Evolutionary conservation across 2,113 vertebrate genomes (phyloP), one percentile per base, ranked within the genome.

Genomic region (Thunnus maccoyii): DNA sequence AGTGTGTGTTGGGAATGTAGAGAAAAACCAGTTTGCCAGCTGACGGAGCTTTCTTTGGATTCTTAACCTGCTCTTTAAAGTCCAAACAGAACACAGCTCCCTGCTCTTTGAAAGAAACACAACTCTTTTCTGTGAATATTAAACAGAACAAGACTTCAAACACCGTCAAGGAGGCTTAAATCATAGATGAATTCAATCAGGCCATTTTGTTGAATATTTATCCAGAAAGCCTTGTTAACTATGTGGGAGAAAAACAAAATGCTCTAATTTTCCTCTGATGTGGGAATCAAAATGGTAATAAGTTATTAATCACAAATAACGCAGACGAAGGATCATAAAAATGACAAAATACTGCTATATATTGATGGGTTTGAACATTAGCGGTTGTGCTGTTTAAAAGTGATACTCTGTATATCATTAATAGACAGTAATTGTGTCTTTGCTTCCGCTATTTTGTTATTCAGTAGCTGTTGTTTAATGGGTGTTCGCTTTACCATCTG

Each of bases 111-210:
- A 83, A 78, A 72, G 72, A 65, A 87, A 84, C 69, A 62, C n/a
- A 25, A 36, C 68, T 75, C 56, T 68, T 83, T 84, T 73, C 65
- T 77, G 78, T 90, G 90, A 92, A 93, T 92, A 86, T 92, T 91
- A 90, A 93, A 89, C 71, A 77, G 72, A 89, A 87, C 85, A 72
- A 87, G 89, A 81, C 89, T 87, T 93, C 89, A 92, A 93, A 94
- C 78, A 78, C 72, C 14, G 64, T 82, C 44, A 61, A 83, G 77
- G 67, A 65, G 75, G 74, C 65, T 88, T 94, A 85, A 94, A 92
- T 91, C 89, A 91, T 85, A 91, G 84, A 94, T 93, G 82, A 91
- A 91, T 89, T 91, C 78, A 93, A 89, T 92, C 89, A 88, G 77
- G 80, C 87, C 72, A 74, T 90, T 93, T 94, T 86, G 87, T 87